These are phyloP conservation scores for Cynopterus sphinx DNA, from an alignment of 2,797 vertebrate species.

Conservation along the genomic window DNA sequence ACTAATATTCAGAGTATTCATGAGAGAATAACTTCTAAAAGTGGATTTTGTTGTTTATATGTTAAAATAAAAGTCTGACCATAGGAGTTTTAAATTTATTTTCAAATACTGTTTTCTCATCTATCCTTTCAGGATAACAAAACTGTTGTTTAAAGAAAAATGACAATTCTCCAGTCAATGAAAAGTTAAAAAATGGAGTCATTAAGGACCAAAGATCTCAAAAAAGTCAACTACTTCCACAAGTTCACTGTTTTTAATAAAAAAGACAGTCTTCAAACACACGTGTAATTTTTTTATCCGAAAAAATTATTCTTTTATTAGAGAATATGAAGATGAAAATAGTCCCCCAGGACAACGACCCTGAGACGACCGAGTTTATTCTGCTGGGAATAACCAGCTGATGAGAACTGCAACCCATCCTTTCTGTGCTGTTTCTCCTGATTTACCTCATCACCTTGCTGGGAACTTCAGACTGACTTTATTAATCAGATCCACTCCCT, in stretches of 20 bases:
- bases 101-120: neutral
- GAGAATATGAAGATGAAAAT: neutral
- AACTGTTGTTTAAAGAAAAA: constrained; percentile 4
- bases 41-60: neutral
- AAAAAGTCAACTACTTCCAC: neutral
- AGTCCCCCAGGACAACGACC: neutral
- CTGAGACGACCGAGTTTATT: constrained; percentile 22
- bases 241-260: constrained; percentile 35
- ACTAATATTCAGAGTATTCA: neutral
- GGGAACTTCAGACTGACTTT: constrained; percentile 46
- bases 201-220: neutral
- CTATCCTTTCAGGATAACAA: constrained; percentile 32
- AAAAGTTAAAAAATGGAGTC: constrained; percentile 44
- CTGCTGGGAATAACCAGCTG: neutral
- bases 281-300: neutral
- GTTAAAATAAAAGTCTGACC: constrained; percentile 20
- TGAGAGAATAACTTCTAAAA: neutral
- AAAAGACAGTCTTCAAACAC: neutral
- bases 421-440: constrained; percentile 47
- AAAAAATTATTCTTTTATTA: neutral
- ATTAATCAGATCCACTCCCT: neutral
- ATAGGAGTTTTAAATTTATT: neutral
- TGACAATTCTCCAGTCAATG: neutral
- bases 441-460: neutral
- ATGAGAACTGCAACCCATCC: neutral